Conservation (phyloP, 1,140 invertebrate genomes). For the Drosophila leontia region DNA sequence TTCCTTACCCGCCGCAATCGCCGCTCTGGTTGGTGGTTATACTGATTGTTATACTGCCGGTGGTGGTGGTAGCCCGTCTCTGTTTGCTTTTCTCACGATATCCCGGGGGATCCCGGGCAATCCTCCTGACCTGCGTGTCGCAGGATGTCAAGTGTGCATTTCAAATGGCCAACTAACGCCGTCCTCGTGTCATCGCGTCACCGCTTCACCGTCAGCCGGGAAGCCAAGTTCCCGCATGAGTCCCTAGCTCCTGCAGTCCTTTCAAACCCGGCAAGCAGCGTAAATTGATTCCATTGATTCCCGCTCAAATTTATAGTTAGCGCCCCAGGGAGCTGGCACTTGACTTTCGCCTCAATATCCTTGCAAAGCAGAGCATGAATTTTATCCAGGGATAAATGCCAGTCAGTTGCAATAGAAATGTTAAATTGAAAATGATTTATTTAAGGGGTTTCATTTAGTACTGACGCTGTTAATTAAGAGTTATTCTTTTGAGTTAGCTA, state of each 20-base stretch:
- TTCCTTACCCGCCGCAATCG: conserved; percentile 34
- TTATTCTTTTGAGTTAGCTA: too few species aligned
- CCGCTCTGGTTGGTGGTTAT: conserved; percentile 20
- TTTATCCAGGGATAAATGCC: conserved; percentile 5
- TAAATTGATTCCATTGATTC: conserved; percentile 67
- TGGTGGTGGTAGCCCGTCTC: background rate
- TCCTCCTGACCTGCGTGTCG: conserved; percentile 47
- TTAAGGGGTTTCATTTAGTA: background rate
- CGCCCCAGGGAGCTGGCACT: conserved; percentile 25
- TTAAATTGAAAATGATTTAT: background rate
- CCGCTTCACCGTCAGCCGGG: conserved; percentile 3
- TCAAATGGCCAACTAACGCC: conserved; percentile 41
- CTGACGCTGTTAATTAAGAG: background rate
- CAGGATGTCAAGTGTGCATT: conserved; percentile 36
- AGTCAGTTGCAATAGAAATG: conserved; percentile 1
- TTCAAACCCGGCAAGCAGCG: conserved; percentile 16
- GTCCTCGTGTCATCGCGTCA: conserved; percentile 21
- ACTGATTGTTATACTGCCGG: conserved; percentile 14
- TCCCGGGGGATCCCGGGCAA: conserved; percentile 5
- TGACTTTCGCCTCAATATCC: conserved; percentile 34
- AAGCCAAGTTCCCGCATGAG: background rate
- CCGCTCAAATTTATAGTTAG: conserved; percentile 56
- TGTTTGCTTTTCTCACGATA: conserved; percentile 54
- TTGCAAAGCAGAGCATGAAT: background rate
- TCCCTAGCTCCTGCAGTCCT: conserved; percentile 3